Evolutionary conservation across 2,113 vertebrate genomes (phyloP), one percentile per base, ranked within the genome.

Genomic region (Hypomesus transpacificus): DNA sequence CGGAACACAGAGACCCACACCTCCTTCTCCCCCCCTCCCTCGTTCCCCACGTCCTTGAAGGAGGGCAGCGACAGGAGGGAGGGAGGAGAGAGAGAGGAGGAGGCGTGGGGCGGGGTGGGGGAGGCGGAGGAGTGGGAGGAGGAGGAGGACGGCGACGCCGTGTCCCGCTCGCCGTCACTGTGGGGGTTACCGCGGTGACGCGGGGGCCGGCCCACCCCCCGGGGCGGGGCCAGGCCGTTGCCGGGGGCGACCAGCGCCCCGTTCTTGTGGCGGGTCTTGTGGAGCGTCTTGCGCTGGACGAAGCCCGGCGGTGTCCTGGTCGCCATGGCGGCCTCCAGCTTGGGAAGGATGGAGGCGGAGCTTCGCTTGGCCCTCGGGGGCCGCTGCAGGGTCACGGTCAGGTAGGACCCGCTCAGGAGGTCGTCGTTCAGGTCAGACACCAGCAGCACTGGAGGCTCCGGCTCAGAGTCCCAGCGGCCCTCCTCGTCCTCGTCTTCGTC

Each of bases 1-100:
- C 89, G 93, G 90, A 99, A 98, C 82, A 99, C 97, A 0, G 95
- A 95, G 85, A 98, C 95, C 97, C 97, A 99, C 68, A 98, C 93
- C 88, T 98, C 96, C 70, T 96, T 95, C 85, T 97, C 95, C 73
- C 91, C 90, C 3, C 89, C 90, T 0, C 69, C 70, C 80, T 91
- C 91, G 0, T 87, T 89, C 16, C 89, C 89, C 56, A 88, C 89
- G 1, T 92, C 91, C 50, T 87, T 89, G 62, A 92, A 91, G 57
- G 88, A 92, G 0, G 90, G 86, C 74, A 87, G 79, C 31, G 86
- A 87, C 59, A 91, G 83, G 51, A 91, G 78, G 1, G 87, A 87
- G 0, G 88, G 80, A 20, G 86, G 83, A 8, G 88, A 88, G 59
- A 82, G 51, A 39, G 82, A 67, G 39, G 84, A 64, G 16, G 77